Conservation (phyloP, 2,797 vertebrate species). For the Eidolon dupreanum region DNA sequence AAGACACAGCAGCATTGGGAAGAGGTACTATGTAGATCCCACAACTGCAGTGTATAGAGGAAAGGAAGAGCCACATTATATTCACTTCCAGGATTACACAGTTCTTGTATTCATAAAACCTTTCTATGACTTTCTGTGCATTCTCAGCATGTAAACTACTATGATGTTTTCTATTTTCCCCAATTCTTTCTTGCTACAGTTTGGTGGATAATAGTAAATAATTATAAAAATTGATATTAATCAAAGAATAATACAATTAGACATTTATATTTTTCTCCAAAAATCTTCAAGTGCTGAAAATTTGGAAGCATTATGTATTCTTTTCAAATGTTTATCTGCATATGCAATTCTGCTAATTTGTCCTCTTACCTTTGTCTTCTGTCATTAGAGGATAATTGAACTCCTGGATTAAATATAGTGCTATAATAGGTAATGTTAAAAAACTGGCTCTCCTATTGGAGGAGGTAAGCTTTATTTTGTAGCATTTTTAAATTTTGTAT, state of each 20-base stretch:
- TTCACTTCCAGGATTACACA: background rate
- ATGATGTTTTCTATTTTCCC: background rate
- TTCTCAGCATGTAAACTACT: background rate
- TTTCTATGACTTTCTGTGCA: background rate
- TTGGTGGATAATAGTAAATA: background rate
- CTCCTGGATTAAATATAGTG: background rate
- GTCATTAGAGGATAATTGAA: background rate
- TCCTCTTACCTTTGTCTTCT: background rate
- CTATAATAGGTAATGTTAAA: background rate
- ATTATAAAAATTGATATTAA: background rate
- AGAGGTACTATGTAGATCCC: rapidly evolving
- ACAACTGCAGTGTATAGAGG: background rate
- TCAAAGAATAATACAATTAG: background rate
- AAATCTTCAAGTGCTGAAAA: background rate
- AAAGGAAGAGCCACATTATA: background rate
- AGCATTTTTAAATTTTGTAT: background rate
- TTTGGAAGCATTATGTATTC: background rate
- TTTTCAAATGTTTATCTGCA: background rate
- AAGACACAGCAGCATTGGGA: background rate
- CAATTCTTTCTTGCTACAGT: background rate
- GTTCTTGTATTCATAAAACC: background rate
- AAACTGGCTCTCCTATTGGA: background rate
- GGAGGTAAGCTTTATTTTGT: background rate
- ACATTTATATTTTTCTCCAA: background rate
- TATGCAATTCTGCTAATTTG: background rate